Evolutionary conservation across 1,140 invertebrate species (phyloP).

Genomic region (fruit fly (Drosophila melanogaster)): DNA sequence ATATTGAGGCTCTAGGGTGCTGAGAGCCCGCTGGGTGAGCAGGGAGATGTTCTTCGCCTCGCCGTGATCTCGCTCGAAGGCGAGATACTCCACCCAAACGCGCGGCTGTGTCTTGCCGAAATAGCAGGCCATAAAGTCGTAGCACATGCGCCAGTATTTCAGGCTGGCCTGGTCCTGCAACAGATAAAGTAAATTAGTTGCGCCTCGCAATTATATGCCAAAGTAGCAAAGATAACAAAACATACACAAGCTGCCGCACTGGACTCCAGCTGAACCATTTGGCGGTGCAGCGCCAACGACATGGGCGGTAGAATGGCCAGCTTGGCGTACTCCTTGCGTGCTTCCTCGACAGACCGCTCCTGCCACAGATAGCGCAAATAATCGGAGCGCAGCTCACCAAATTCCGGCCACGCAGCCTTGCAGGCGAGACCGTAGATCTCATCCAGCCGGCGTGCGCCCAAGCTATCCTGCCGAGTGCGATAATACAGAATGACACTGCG

Average conservation of each 20-base stretch:
- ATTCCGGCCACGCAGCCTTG: slow-evolving; percentile 56
- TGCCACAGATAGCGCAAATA: slow-evolving; percentile 70
- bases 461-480: slow-evolving; percentile 39
- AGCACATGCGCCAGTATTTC: slow-evolving; percentile 68
- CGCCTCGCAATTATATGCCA: not conserved
- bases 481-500: slow-evolving; percentile 64
- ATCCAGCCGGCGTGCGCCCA: slow-evolving; percentile 42
- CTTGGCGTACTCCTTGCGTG: slow-evolving; percentile 67
- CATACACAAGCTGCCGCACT: slow-evolving; percentile 40
- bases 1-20: slow-evolving; percentile 55
- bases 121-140: slow-evolving; percentile 66
- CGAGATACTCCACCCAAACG: slow-evolving; percentile 75
- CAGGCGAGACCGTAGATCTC: slow-evolving; percentile 69
- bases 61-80: slow-evolving; percentile 76
- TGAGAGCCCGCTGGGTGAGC: slow-evolving; percentile 60
- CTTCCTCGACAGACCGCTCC: slow-evolving; percentile 56
- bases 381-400: slow-evolving; percentile 60
- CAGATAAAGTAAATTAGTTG: not conserved
- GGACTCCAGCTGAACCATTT: slow-evolving; percentile 69
- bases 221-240: not conserved
- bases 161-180: slow-evolving; percentile 46
- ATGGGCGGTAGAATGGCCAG: slow-evolving; percentile 67
- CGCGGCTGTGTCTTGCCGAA: slow-evolving; percentile 71
- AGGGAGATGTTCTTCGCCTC: slow-evolving; percentile 64
- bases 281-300: slow-evolving; percentile 67